Conservation (phyloP, 2,888 invertebrate species). For the Brenthis hecate region DNA sequence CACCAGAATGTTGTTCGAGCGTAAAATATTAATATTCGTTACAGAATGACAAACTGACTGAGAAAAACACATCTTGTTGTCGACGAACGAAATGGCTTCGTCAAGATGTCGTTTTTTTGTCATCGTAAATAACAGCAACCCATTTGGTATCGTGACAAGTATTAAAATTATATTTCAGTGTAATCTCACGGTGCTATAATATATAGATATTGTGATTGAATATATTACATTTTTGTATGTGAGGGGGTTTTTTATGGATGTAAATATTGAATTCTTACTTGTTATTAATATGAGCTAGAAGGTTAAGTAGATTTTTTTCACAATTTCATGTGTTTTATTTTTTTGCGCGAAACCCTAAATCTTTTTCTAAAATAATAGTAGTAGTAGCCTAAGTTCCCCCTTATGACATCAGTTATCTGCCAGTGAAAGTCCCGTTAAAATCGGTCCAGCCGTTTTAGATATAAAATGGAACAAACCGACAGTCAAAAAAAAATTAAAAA, state of each 20-base stretch:
- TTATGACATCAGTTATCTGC: too few species aligned
- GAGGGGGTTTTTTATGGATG: background rate
- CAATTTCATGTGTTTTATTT: too few species aligned
- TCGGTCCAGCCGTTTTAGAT: too few species aligned
- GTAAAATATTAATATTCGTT: slow-evolving; percentile 33
- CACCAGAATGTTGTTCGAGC: background rate
- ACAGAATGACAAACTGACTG: slow-evolving; percentile 41
- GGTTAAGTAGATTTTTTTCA: too few species aligned
- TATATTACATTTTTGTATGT: slow-evolving; percentile 1
- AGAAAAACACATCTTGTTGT: slow-evolving; percentile 67
- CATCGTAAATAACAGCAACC: slow-evolving; percentile 47
- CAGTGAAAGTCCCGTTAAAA: too few species aligned
- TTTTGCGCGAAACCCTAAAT: too few species aligned
- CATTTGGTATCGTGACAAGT: slow-evolving; percentile 25
- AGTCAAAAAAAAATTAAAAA: too few species aligned
- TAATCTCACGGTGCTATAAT: background rate
- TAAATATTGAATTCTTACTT: background rate
- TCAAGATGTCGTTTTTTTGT: slow-evolving; percentile 50
- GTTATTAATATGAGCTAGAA: background rate
- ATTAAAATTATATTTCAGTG: slow-evolving; percentile 28
- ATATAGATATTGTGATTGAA: slow-evolving; percentile 21
- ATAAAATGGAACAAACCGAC: too few species aligned
- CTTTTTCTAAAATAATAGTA: too few species aligned
- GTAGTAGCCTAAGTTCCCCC: too few species aligned
- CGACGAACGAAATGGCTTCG: slow-evolving; percentile 61